Conservation (phyloP, 2,888 invertebrate species). For the Drosophila merina region DNA sequence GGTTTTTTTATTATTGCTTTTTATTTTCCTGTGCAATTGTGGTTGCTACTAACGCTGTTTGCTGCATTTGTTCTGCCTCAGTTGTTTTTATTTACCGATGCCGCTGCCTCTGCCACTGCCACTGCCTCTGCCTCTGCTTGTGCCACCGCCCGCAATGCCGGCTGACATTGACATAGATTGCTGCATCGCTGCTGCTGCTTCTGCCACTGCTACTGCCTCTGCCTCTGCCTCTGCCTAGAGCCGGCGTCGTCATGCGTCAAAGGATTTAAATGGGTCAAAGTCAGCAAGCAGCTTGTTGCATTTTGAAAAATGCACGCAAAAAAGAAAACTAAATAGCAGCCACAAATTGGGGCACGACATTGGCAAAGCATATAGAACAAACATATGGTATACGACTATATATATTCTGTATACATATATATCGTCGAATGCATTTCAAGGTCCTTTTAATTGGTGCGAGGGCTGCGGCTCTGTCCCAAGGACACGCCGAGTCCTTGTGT, state of each 20-base stretch:
- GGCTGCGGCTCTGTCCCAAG: slow-evolving; percentile 42
- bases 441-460: slow-evolving; percentile 54
- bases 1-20: background rate
- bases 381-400: background rate
- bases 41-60: slow-evolving; percentile 34
- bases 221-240: slow-evolving; percentile 12
- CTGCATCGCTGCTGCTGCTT: slow-evolving; percentile 38
- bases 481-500: slow-evolving; percentile 17
- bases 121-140: slow-evolving; percentile 43
- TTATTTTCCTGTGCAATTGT: slow-evolving; percentile 14
- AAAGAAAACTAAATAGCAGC: slow-evolving; percentile 49
- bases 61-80: slow-evolving; percentile 70
- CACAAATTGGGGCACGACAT: slow-evolving; percentile 76
- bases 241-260: slow-evolving; percentile 46
- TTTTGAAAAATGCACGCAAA: slow-evolving; percentile 68
- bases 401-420: slow-evolving; percentile 34
- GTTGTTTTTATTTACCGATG: slow-evolving; percentile 64
- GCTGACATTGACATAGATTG: slow-evolving; percentile 80
- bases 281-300: slow-evolving; percentile 70
- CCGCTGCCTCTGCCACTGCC: slow-evolving; percentile 47
- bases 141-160: slow-evolving; percentile 54
- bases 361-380: slow-evolving; percentile 37
- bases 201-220: slow-evolving; percentile 18
- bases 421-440: slow-evolving; percentile 65
- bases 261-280: slow-evolving; percentile 80